Conservation (phyloP, 2,888 invertebrate species). For the Drosophila algonquin region DNA sequence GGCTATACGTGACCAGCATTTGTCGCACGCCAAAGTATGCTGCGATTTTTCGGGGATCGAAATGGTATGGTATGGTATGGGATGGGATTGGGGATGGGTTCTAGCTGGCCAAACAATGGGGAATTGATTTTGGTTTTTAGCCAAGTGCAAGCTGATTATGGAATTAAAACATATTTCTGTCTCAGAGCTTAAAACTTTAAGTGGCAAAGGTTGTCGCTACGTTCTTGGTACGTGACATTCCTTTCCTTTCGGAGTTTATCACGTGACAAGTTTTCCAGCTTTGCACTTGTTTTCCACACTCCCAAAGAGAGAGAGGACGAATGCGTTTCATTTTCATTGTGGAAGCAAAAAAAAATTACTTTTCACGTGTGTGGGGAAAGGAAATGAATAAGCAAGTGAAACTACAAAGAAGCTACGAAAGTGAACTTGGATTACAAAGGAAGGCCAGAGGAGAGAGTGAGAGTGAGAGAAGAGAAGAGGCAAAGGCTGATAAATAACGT, state of each 20-base stretch:
- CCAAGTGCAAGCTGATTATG: slow-evolving; percentile 68
- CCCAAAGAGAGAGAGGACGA: slow-evolving; percentile 23
- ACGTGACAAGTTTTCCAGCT: slow-evolving; percentile 63
- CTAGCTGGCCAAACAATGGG: slow-evolving; percentile 54
- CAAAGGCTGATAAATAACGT: slow-evolving; percentile 73
- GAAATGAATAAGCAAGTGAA: slow-evolving; percentile 65
- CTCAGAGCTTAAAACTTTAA: slow-evolving; percentile 67
- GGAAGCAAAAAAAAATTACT: slow-evolving; percentile 39
- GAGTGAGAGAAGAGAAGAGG: slow-evolving; percentile 30
- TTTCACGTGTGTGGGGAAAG: slow-evolving; percentile 39
- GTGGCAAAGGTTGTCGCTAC: slow-evolving; percentile 70
- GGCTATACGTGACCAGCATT: slow-evolving; percentile 76
- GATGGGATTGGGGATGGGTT: slow-evolving; percentile 19
- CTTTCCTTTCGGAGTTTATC: slow-evolving; percentile 63
- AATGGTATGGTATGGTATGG: slow-evolving; percentile 20
- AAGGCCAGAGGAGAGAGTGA: slow-evolving; percentile 7
- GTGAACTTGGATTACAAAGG: slow-evolving; percentile 73
- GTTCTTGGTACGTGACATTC: slow-evolving; percentile 63
- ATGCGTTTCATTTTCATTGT: slow-evolving; percentile 57
- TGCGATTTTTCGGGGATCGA: slow-evolving; percentile 44
- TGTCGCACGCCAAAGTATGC: slow-evolving; percentile 58
- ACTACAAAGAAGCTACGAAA: slow-evolving; percentile 73
- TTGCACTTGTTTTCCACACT: slow-evolving; percentile 31
- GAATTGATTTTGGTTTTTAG: slow-evolving; percentile 66
- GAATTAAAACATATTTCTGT: slow-evolving; percentile 73